Evolutionary conservation across 2,888 invertebrate genomes (phyloP), one percentile per base, ranked within the genome.

Genomic region (Listrodromus nycthemerus): DNA sequence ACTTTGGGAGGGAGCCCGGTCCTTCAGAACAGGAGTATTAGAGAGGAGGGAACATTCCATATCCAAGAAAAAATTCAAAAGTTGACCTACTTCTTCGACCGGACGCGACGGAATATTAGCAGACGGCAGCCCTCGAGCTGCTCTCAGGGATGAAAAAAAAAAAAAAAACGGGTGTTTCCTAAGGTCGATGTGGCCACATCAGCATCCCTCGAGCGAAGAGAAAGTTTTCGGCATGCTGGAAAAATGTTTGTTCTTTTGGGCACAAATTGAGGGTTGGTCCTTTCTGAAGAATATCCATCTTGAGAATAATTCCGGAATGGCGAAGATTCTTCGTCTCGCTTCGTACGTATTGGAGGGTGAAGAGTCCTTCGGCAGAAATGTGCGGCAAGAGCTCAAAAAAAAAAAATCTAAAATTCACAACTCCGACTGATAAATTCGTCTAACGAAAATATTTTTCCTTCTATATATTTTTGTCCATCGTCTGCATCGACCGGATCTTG

Each of bases 81-180:
- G 58, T 63, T 82, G 79, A 82, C 79, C 78, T 61, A 84, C 84
- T 82, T 84, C 82, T 74, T 63, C 80, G 41, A 16, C 16, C 13
- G 16, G 13, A 16, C 50, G 58, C 19, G 21, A 30, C 45, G 7
- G 5, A 71, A 33, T 63, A n/a, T 48, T 30, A 16, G 13, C 8
- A 24, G 19, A 21, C 33, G 55, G 48, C 74, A 71, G 70, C 82
- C 71, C 21, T 55, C 55, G 69, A 69, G 33, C 41, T 33, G 8
- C 73, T 58, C 74, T 73, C 37, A 37, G 77, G 65, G 70, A 76
- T 75, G 69, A 67, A 80, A 83, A 80, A 83, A 83, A 83, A 74
- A 66, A 21, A 80, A 83, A 83, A 83, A 74, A 66, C n/a, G 13
- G 30, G 55, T 69, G 33, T 66, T 30, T 63, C 66, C 52, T 48